Conservation (phyloP, 2,888 invertebrate species). For the Meta bourneti region DNA sequence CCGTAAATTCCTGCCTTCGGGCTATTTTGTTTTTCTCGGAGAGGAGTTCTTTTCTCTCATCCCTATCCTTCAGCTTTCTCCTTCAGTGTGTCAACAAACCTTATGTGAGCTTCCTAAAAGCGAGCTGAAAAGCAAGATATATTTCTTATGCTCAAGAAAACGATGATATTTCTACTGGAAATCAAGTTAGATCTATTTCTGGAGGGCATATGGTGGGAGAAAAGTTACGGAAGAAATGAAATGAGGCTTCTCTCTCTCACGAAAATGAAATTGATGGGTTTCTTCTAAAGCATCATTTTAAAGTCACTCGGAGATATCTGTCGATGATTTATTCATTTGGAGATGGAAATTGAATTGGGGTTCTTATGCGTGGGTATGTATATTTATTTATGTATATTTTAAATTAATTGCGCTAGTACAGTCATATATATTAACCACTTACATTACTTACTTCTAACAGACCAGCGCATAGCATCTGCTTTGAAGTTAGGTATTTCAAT, state of each 20-base stretch:
- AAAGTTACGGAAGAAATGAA: background rate
- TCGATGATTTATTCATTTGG: background rate
- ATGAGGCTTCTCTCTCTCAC: background rate
- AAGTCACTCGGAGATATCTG: background rate
- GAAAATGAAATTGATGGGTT: background rate
- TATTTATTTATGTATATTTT: background rate
- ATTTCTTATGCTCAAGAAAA: background rate
- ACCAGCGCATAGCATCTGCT: too few species aligned
- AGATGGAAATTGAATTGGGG: background rate
- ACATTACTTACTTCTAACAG: too few species aligned
- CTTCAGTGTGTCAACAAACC: background rate
- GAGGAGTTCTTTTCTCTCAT: background rate
- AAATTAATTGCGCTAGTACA: too few species aligned
- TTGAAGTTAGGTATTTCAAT: too few species aligned
- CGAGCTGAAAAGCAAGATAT: background rate
- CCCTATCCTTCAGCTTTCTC: background rate
- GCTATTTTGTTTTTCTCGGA: background rate
- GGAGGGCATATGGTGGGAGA: background rate
- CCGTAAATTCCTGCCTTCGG: background rate
- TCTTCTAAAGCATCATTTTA: background rate
- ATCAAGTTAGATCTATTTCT: background rate
- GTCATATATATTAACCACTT: too few species aligned
- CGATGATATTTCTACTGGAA: background rate
- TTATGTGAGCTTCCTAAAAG: background rate
- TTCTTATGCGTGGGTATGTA: background rate